Base-by-base conservation (phyloP, 1,140 invertebrate species). In the Physella acuta region DNA sequence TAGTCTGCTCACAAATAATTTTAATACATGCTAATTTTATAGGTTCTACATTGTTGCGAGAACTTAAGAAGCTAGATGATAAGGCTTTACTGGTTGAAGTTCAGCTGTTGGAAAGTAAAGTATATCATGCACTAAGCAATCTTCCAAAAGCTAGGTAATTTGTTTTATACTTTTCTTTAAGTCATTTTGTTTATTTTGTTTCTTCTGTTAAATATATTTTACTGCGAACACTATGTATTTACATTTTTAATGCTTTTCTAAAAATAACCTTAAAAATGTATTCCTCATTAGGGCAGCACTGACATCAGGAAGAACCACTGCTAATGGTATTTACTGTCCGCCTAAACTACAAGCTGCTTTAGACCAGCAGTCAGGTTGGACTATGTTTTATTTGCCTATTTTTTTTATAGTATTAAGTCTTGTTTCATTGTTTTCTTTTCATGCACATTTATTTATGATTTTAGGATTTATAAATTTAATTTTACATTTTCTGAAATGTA, bases 301-400 rank as follows among this genome's bases (percentile, higher is more conserved):
- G 26, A 99, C 97, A 8, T 98, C 96, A 73, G 97, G 97, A 3
- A 89, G 98, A 77, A 99, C 98, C 8, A 99, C 97, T 69, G 98
- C 98, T 20, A 99, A 99, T 88, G 94, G 95, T 14, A 99, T 99
- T 76, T 99, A 99, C 85, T 98, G 96, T 86, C 95, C 97, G 71
- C 98, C 97, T 0, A 97, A 96, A 87, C 91, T 99, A 87, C 97
- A 99, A 86, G 95, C 95, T 20, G 91, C 95, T 24, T 87, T 99
- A 20, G 98, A 99, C 87, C 87, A 99, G 55, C 97, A 99, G 84
- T 99, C 97, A 37, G 97, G 89, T 86, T 78, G n/a, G n/a, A n/a
- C n/a, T n/a, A n/a, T n/a, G n/a, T n/a, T n/a, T n/a, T n/a, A n/a
- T n/a, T n/a, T n/a, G n/a, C n/a, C n/a, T n/a, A n/a, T n/a, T n/a